Evolutionary conservation across 2,888 invertebrate species (phyloP), one percentile per base, ranked within the genome.

Genomic region (Plagiodera versicolora): DNA sequence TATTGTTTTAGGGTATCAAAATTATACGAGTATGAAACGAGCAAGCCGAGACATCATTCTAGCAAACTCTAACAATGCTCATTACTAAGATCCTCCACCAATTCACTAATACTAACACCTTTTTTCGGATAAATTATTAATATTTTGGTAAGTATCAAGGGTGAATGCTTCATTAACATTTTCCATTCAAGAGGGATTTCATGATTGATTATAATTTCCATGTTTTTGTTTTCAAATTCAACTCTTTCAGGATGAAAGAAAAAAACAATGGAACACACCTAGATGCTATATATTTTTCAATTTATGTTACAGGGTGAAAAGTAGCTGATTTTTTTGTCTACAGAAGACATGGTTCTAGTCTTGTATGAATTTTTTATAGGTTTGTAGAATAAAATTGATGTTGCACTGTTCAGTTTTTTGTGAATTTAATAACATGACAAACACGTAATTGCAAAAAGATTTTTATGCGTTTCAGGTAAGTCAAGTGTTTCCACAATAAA

Each of bases 1-100:
- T 53, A 47, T 51, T 60, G 55, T 60, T 60, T 47, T 60, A 60
- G 60, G 60, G 56, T 56, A 50, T 46, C 60, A 45, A 60, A 60
- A 56, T 56, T 51, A 56, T 49, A 60, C 56, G 19, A 45, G 24
- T 51, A 30, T 46, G 14, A 56, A 16, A 45, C 56, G 3, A 50
- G 56, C 46, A 11, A 50, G 44, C 24, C 39, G 24, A 52, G 46
- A 45, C 51, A 51, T n/a, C 57, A 35, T 44, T 28, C 16, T 46
- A 60, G 60, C 56, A 60, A 60, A 60, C 60, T 60, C 19, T 60
- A 60, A 60, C 53, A 52, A 44, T 18, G 35, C 17, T 39, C 47
- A 47, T 30, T n/a, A 28, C 46, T 47, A 55, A 24, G 16, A 18
- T 20, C 54, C 10, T 9, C 10, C 44, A 52, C 30, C 10, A n/a